A percentile compares a stretch with the other conserved stretches of the same genome.
These are phyloP conservation scores for Dynastes grantii DNA, from an alignment of 2,888 invertebrate species.

Conservation along the genomic window DNA sequence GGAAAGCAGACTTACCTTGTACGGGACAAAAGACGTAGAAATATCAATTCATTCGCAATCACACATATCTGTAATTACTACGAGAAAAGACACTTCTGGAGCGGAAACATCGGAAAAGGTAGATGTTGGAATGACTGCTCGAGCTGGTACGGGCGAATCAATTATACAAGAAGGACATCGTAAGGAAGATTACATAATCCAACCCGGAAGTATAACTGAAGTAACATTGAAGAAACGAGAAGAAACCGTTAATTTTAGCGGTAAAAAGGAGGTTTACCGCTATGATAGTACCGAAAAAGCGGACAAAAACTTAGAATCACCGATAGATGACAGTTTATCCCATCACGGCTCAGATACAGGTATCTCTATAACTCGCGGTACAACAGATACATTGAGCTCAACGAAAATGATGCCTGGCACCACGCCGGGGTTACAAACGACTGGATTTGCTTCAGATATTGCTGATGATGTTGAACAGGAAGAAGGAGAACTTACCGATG, in stretches of 20 bases:
- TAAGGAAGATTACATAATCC: slow-evolving; percentile 68
- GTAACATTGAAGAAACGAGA: slow-evolving; percentile 68
- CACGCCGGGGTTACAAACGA: slow-evolving; percentile 67
- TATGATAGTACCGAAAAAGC: slow-evolving; percentile 67
- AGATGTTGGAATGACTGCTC: slow-evolving; percentile 70
- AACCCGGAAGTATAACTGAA: slow-evolving; percentile 62
- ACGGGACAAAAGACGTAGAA: slow-evolving; percentile 73
- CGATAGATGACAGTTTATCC: slow-evolving; percentile 72
- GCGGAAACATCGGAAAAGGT: slow-evolving; percentile 71
- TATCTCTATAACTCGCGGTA: slow-evolving; percentile 72
- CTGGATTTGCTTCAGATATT: slow-evolving; percentile 71
- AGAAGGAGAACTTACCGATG: slow-evolving; percentile 74
- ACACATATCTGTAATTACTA: slow-evolving; percentile 72
- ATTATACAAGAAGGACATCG: slow-evolving; percentile 59
- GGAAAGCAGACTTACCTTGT: slow-evolving; percentile 72
- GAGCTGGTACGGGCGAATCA: slow-evolving; percentile 67
- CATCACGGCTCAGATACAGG: slow-evolving; percentile 74
- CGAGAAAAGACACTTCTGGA: slow-evolving; percentile 69
- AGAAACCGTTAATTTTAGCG: slow-evolving; percentile 72
- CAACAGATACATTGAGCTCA: slow-evolving; percentile 70
- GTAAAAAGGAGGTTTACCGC: slow-evolving; percentile 71
- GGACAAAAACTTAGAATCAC: slow-evolving; percentile 65
- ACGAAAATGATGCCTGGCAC: slow-evolving; percentile 66
- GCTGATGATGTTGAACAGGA: slow-evolving; percentile 68
- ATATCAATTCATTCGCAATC: slow-evolving; percentile 74